These are phyloP conservation scores for Nipponia nippon DNA, from an alignment of 2,113 vertebrate genomes.

Conservation along the genomic window DNA sequence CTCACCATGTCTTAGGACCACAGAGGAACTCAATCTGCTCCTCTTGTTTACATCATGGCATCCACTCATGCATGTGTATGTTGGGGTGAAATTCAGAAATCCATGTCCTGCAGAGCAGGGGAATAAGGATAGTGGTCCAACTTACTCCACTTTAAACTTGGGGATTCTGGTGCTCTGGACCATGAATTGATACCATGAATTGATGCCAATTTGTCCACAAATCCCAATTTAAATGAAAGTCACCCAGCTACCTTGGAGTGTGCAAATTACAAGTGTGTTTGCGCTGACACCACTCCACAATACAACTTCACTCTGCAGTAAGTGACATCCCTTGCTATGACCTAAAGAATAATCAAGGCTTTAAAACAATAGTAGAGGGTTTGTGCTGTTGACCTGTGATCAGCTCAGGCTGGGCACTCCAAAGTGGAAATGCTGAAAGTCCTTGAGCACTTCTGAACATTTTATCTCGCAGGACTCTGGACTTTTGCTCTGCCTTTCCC, in stretches of 20 bases:
- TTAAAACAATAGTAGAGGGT: neutral
- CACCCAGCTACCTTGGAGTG: neutral
- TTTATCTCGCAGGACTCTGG: neutral
- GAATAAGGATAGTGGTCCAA: neutral
- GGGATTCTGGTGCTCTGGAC: neutral
- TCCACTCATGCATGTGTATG: neutral
- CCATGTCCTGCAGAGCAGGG: neutral
- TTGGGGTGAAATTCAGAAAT: neutral
- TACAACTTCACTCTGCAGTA: neutral
- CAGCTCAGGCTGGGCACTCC: neutral
- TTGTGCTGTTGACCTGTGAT: neutral
- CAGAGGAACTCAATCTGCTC: neutral
- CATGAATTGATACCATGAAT: neutral
- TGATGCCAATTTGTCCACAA: neutral
- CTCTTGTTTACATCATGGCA: neutral
- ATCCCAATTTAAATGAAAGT: neutral
- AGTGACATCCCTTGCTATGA: rapidly evolving
- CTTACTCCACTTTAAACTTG: neutral
- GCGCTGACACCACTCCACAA: rapidly evolving
- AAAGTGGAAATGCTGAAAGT: neutral
- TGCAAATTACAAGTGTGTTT: neutral
- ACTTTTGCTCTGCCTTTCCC: neutral
- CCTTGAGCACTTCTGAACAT: neutral
- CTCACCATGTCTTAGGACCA: neutral
- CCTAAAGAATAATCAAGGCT: neutral